Conservation (phyloP, 1,140 invertebrate genomes). For the Sweltsa coloradensis region DNA sequence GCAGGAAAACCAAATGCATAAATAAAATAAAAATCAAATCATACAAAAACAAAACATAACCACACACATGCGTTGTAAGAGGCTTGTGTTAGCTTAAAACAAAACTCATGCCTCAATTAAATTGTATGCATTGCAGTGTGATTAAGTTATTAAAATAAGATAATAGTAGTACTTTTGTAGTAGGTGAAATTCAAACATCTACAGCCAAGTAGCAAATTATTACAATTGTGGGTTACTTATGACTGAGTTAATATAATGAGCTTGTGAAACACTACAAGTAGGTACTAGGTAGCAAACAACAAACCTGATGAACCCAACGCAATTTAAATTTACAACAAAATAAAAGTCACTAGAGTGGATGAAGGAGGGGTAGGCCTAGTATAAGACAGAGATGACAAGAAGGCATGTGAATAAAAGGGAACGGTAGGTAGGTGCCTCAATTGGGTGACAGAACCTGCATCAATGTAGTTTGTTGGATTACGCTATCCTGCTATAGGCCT, state of each 20-base stretch:
- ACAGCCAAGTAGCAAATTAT: neutral
- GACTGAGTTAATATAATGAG: neutral
- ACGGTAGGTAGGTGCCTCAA: too few species aligned
- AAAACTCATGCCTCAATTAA: neutral
- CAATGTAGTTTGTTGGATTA: too few species aligned
- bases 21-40: neutral
- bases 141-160: neutral
- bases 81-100: neutral
- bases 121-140: neutral
- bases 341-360: too few species aligned
- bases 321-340: too few species aligned
- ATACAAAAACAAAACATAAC: constrained; percentile 15
- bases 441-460: too few species aligned
- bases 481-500: too few species aligned
- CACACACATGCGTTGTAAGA: constrained; percentile 9
- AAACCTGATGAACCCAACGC: too few species aligned
- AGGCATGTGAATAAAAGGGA: too few species aligned
- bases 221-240: neutral
- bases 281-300: too few species aligned
- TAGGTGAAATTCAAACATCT: neutral
- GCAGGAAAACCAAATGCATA: constrained; percentile 15
- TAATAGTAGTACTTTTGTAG: neutral
- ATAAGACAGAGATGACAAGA: too few species aligned
- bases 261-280: too few species aligned
- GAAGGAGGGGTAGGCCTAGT: too few species aligned